phyloP scores from a whole-genome alignment of 1,140 invertebrate species.

The Drosophila hydei region DNA sequence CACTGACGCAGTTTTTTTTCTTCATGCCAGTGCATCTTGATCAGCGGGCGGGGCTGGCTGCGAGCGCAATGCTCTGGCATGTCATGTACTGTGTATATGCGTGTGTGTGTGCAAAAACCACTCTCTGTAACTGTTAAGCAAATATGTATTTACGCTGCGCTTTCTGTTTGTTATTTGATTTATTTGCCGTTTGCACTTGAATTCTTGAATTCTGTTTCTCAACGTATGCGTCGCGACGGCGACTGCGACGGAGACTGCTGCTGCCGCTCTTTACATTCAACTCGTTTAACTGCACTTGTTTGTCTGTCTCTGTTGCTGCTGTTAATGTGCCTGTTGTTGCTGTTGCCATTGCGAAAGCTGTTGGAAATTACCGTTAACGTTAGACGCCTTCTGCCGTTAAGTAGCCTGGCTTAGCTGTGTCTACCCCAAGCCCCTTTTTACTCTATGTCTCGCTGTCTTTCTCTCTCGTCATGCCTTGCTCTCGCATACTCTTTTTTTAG shows the following conservation, averaged over 20 bases:
- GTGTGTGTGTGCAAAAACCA: slow-evolving; percentile 27
- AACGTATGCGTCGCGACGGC: slow-evolving; percentile 37
- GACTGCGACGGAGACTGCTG: slow-evolving; percentile 7
- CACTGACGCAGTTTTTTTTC: slow-evolving; percentile 71
- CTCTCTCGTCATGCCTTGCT: neutral
- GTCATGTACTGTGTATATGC: neutral
- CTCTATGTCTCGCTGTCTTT: neutral
- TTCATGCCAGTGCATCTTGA: slow-evolving; percentile 11
- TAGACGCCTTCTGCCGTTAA: slow-evolving; percentile 48
- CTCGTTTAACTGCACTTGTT: slow-evolving; percentile 78
- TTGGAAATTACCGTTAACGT: slow-evolving; percentile 68
- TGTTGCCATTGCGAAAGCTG: slow-evolving; percentile 13
- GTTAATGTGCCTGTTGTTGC: slow-evolving; percentile 4
- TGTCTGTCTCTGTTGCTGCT: slow-evolving; percentile 26
- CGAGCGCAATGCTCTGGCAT: neutral
- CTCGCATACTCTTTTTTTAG: neutral
- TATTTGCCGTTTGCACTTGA: slow-evolving; percentile 79
- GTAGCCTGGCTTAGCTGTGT: slow-evolving; percentile 54
- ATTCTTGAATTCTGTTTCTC: slow-evolving; percentile 52
- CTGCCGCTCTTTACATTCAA: slow-evolving; percentile 36
- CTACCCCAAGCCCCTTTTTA: neutral
- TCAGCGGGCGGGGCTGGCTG: neutral
- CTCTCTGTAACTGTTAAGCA: slow-evolving; percentile 69
- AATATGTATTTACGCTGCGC: slow-evolving; percentile 64
- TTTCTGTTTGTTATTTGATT: slow-evolving; percentile 78